Base-by-base conservation (phyloP, 2,113 vertebrate species). In the Acrocephalus arundinaceus region DNA sequence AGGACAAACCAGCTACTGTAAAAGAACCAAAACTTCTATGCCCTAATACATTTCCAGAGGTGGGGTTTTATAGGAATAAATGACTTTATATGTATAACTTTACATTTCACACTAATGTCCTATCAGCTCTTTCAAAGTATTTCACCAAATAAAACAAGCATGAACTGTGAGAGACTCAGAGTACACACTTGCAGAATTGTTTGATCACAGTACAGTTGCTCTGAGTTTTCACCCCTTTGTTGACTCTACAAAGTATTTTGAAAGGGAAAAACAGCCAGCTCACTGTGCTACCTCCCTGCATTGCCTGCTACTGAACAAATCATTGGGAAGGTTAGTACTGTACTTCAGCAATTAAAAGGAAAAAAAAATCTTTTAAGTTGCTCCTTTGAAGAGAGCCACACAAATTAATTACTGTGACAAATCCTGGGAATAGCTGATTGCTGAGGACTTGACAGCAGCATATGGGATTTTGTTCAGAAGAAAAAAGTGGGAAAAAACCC, bases 1-100 rank as follows among this genome's bases (percentile, higher is more conserved):
- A 88, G n/a, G 62, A 92, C 91, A 96, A 90, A 85, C 33, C 18
- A 63, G 61, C 76, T 78, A 86, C 90, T 92, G 87, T 87, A 79
- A 89, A 87, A 96, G 71, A 86, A 89, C 11, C n/a, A 46, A 37
- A 77, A 80, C 30, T 71, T 77, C 63, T 58, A 2, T 21, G 58
- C 7, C 37, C 46, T 20, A 52, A 65, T 5, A 30, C 13, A 31
- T 71, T 91, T 71, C 57, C 75, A 91, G 75, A 87, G 45, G 37
- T 58, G 23, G 15, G 13, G 48, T 45, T 84, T 81, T 54, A 61
- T 5, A 76, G 76, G 33, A 84, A 95, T n/a, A 58, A 11, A 33
- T 45, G 4, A 72, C 48, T 89, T 66, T 63, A 71, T 75, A 81
- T 87, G 45, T 72, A 30, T 27, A 73, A 45, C 55, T 70, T 79